Evolutionary conservation across 2,888 invertebrate genomes (phyloP).

Genomic region (Pammene aurita): DNA sequence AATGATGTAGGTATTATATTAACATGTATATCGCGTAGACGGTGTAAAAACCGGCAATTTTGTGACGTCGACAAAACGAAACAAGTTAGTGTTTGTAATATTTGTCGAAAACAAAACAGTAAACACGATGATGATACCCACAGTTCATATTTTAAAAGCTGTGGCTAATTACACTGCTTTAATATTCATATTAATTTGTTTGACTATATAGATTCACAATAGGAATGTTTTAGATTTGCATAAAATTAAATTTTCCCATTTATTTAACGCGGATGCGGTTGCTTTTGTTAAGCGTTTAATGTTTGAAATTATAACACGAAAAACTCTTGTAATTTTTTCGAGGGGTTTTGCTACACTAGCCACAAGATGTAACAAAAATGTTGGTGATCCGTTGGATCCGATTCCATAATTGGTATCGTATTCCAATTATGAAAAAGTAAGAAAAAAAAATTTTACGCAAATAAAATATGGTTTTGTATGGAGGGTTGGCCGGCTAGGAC

Average conservation of each 20-base stretch:
- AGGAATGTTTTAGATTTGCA: neutral
- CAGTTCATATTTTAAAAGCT: neutral
- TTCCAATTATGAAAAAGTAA: no score
- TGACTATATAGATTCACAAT: constrained; percentile 1
- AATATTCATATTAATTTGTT: neutral
- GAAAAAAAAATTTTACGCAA: no score
- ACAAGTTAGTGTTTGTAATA: neutral
- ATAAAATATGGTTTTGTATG: no score
- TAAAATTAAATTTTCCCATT: no score
- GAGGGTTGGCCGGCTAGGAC: no score
- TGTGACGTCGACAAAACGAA: constrained; percentile 3
- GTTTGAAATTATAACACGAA: constrained; percentile 6
- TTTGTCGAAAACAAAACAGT: constrained; percentile 5
- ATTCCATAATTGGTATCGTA: no score
- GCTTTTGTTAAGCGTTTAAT: constrained; percentile 1
- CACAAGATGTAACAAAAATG: no score
- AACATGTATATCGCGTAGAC: constrained; percentile 22
- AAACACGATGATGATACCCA: neutral
- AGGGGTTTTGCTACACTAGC: neutral
- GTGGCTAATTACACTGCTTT: neutral
- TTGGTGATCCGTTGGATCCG: no score
- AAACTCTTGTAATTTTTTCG: neutral
- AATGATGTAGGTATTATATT: constrained; percentile 28
- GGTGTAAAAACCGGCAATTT: constrained; percentile 27
- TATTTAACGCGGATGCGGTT: no score